These are phyloP conservation scores for Osmerus eperlanus DNA, from an alignment of 2,113 vertebrate species.

Conservation along the genomic window DNA sequence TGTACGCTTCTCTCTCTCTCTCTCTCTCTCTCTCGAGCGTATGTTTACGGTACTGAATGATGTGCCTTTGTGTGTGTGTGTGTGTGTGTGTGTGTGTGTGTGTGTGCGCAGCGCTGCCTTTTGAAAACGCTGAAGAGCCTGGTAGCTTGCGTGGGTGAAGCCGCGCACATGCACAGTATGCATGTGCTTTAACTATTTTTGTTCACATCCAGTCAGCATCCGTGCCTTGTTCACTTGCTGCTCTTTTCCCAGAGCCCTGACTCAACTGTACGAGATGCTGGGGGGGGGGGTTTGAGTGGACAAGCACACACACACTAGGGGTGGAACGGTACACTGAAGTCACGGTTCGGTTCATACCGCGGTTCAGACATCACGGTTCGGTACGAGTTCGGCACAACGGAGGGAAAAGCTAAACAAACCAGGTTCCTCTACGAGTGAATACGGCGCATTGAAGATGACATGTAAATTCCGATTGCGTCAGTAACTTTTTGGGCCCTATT, in stretches of 20 bases:
- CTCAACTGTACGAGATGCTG: no score
- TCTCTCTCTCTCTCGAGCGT: not conserved
- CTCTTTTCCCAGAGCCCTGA: slow-evolving; percentile 33
- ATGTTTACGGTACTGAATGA: slow-evolving; percentile 70
- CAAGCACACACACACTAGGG: not conserved
- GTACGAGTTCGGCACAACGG: no score
- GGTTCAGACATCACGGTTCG: no score
- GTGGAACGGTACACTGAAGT: no score
- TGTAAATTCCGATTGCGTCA: no score
- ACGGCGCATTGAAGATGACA: no score
- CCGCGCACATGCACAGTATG: slow-evolving; percentile 68
- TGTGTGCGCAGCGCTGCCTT: slow-evolving; percentile 68
- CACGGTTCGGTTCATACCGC: no score
- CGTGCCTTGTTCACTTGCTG: slow-evolving; percentile 63
- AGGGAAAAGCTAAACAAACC: no score
- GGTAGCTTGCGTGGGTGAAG: slow-evolving; percentile 75
- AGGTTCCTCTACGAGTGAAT: no score
- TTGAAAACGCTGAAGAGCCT: slow-evolving; percentile 70
- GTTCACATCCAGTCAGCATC: slow-evolving; percentile 73
- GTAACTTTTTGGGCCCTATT: no score
- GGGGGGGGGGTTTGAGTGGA: no score
- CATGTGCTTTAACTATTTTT: slow-evolving; percentile 74
- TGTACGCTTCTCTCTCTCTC: not conserved
- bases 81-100: no score
- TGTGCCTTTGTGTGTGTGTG: slow-evolving; percentile 45